Base-by-base conservation (phyloP, 2,888 invertebrate species). In the Drosophila ustulata region DNA sequence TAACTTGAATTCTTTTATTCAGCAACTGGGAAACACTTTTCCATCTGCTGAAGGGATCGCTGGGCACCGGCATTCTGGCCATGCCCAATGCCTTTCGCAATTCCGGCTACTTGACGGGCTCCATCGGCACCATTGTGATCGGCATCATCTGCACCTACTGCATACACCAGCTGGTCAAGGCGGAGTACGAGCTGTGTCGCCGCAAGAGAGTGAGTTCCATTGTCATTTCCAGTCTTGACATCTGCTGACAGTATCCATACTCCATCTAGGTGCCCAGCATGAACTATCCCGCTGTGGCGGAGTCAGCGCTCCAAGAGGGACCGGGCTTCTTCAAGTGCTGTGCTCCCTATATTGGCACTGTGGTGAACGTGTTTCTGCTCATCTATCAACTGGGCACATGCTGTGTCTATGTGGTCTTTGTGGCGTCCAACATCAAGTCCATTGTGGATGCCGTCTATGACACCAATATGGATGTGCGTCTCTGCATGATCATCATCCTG, bases 351-450 rank as follows among this genome's bases (percentile, higher is more conserved):
- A 94, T 95, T 66, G 95, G 94, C 63, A 94, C 95, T 75, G 92
- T 96, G 6, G 95, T 96, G 26, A 96, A 96, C 90, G 92, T 93
- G 0, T 97, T 97, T 88, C 93, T 97, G 3, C 91, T 98, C 74
- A 94, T 98, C 58, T 99, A 98, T 85, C 99, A 99, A 92, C 94
- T 99, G 83, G 99, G 99, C 50, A 97, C 98, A 52, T 98, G 99
- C 91, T 98, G 98, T 92, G 98, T 99, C 1, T 99, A 99, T 92
- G 96, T 98, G 25, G 97, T 99, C 0, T 99, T 99, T 92, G 97
- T 99, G 52, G 95, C 98, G 0, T 95, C 95, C 68, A 98, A 97
- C 92, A 94, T 98, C n/a, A 94, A 96, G 89, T 93, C 93, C 78
- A 96, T 97, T 9, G 92, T 94, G 11, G 93, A 93, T 43, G 92